phyloP scores from a whole-genome alignment of 2,888 invertebrate species.

The Polyommatus iphigenia region DNA sequence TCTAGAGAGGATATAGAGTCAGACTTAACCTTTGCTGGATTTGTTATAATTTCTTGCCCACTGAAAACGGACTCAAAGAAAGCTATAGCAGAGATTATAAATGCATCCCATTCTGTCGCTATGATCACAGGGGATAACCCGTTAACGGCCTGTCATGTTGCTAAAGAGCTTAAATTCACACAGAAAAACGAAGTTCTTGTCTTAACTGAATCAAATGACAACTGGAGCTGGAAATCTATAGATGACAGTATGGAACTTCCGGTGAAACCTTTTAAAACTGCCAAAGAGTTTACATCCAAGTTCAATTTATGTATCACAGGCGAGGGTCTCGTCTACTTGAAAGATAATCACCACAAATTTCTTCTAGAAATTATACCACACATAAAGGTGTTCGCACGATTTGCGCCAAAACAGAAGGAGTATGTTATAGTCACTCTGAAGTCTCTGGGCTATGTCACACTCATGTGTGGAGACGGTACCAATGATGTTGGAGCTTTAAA shows the following conservation, averaged over 20 bases:
- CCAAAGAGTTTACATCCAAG: slow-evolving; percentile 82
- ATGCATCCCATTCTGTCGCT: slow-evolving; percentile 96
- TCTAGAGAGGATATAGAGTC: slow-evolving; percentile 93
- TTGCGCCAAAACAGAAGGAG: slow-evolving; percentile 99
- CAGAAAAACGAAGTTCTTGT: slow-evolving; percentile 85
- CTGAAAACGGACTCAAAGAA: slow-evolving; percentile 96
- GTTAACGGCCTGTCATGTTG: slow-evolving; percentile 99
- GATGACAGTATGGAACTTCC: slow-evolving; percentile 81
- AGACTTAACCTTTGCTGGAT: slow-evolving; percentile 95
- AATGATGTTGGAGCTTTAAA: slow-evolving; percentile 99
- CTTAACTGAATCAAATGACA: slow-evolving; percentile 72
- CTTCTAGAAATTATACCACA: slow-evolving; percentile 88
- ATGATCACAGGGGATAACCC: slow-evolving; percentile 99
- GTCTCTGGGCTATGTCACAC: slow-evolving; percentile 90
- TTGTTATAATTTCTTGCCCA: slow-evolving; percentile 98
- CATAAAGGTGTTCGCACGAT: slow-evolving; percentile 96
- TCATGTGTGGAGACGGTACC: slow-evolving; percentile 99
- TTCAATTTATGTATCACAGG: slow-evolving; percentile 98
- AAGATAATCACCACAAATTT: slow-evolving; percentile 81
- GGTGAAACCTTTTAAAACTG: slow-evolving; percentile 69
- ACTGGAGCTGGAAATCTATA: slow-evolving; percentile 90
- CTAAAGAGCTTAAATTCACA: slow-evolving; percentile 94
- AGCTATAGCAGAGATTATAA: slow-evolving; percentile 96
- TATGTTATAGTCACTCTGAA: slow-evolving; percentile 94
- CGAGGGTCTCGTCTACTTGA: slow-evolving; percentile 88